Conservation (phyloP, 2,888 invertebrate genomes). For the Thelaira solivaga region DNA sequence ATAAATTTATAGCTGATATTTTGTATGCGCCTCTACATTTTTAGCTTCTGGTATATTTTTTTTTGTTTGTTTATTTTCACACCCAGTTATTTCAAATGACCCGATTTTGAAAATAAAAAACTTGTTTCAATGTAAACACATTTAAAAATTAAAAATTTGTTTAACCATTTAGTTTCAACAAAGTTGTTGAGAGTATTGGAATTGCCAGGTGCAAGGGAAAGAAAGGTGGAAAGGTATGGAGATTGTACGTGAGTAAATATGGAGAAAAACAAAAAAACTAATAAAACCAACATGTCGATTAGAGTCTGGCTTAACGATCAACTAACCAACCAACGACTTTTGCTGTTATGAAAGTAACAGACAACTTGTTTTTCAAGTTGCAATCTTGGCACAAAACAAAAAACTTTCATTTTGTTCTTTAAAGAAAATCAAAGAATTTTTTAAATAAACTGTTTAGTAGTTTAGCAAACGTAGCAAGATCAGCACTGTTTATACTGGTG, state of each 20-base stretch:
- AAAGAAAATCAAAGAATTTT: conserved; percentile 56
- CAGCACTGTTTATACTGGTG: too few relatives aligned
- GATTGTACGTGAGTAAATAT: neutral
- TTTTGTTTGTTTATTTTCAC: conserved; percentile 35
- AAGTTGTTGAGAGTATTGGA: conserved; percentile 4
- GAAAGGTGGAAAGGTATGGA: conserved; percentile 4
- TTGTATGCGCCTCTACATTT: too few relatives aligned
- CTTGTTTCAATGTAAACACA: conserved; percentile 46
- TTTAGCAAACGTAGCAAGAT: conserved; percentile 33
- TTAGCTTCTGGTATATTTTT: too few relatives aligned
- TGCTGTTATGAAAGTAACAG: conserved; percentile 48
- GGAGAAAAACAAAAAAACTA: neutral
- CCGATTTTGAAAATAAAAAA: conserved; percentile 45
- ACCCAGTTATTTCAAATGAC: conserved; percentile 47
- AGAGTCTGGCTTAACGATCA: neutral
- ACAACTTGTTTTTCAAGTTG: conserved; percentile 58
- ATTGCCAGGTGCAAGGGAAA: conserved; percentile 2
- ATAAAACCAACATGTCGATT: conserved; percentile 8
- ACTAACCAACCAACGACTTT: conserved; percentile 29
- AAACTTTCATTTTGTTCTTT: conserved; percentile 62
- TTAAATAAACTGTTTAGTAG: conserved; percentile 29
- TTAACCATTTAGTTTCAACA: conserved; percentile 34
- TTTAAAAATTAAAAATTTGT: too few relatives aligned
- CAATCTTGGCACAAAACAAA: conserved; percentile 1
- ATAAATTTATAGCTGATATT: too few relatives aligned